Conservation (phyloP, 2,888 invertebrate species). For the Punctoribates punctum region DNA sequence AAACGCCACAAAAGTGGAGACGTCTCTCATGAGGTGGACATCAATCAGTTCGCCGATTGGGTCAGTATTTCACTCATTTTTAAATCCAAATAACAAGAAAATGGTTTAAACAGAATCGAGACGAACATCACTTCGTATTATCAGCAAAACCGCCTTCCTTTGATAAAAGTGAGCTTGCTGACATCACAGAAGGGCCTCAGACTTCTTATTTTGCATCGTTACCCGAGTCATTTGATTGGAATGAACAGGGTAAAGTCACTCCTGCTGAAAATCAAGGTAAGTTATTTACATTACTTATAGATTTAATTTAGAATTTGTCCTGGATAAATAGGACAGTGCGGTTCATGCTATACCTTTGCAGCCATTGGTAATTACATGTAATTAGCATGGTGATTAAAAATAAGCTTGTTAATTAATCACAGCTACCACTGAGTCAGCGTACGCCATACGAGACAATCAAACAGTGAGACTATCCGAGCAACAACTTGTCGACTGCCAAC, state of each 20-base stretch:
- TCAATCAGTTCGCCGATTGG: not conserved
- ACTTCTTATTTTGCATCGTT: not conserved
- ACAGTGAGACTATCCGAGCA: constrained; percentile 4
- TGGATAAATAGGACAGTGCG: no score
- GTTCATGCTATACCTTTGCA: no score
- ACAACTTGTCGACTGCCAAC: constrained; percentile 16
- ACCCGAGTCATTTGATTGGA: constrained; percentile 76
- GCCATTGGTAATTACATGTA: no score
- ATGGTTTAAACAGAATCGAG: not conserved
- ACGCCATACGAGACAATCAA: not conserved
- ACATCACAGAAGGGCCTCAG: no score
- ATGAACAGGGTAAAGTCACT: constrained; percentile 75
- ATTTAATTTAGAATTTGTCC: no score
- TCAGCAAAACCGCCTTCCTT: no score
- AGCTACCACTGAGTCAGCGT: constrained; percentile 26
- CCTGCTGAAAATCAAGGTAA: constrained; percentile 79
- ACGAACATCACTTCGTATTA: no score
- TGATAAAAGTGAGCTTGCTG: no score
- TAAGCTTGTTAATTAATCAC: not conserved
- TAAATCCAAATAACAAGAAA: not conserved
- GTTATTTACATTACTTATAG: no score
- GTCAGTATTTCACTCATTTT: not conserved
- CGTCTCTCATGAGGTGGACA: not conserved
- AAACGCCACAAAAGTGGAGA: not conserved
- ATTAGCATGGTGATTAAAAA: not conserved